These are phyloP conservation scores for Thamnophis elegans DNA, from an alignment of 2,797 vertebrate species.

Conservation along the genomic window DNA sequence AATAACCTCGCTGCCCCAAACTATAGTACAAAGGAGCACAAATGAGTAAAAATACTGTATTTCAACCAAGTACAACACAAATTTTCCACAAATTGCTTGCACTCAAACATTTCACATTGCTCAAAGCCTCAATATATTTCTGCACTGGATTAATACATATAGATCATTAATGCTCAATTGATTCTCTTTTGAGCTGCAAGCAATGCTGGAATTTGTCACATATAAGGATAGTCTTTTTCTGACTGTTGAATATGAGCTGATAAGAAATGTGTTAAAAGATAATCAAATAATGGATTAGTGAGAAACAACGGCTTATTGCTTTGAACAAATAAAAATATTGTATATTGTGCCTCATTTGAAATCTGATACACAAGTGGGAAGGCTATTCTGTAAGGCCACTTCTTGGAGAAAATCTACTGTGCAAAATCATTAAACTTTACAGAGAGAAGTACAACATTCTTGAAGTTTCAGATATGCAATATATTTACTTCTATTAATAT, in stretches of 20 bases:
- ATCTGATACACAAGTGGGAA: neutral
- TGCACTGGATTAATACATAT: neutral
- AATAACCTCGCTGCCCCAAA: neutral
- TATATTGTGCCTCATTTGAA: neutral
- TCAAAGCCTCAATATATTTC: neutral
- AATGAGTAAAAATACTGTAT: slow-evolving; percentile 6
- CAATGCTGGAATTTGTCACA: neutral
- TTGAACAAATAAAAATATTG: neutral
- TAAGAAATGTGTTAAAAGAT: neutral
- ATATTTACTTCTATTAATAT: neutral
- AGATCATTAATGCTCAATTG: neutral
- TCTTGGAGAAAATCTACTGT: neutral
- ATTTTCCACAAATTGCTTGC: neutral
- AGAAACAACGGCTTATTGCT: neutral
- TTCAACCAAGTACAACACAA: neutral
- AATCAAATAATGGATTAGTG: slow-evolving; percentile 1
- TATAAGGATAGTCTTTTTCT: neutral
- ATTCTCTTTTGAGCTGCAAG: neutral
- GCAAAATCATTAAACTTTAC: neutral
- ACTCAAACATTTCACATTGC: neutral
- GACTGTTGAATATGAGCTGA: neutral
- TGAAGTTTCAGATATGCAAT: neutral
- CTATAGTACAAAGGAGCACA: slow-evolving; percentile 32
- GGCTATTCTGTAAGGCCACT: neutral
- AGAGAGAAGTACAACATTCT: neutral